phyloP scores from a whole-genome alignment of 2,113 vertebrate genomes.

The Larimichthys polyactis region DNA sequence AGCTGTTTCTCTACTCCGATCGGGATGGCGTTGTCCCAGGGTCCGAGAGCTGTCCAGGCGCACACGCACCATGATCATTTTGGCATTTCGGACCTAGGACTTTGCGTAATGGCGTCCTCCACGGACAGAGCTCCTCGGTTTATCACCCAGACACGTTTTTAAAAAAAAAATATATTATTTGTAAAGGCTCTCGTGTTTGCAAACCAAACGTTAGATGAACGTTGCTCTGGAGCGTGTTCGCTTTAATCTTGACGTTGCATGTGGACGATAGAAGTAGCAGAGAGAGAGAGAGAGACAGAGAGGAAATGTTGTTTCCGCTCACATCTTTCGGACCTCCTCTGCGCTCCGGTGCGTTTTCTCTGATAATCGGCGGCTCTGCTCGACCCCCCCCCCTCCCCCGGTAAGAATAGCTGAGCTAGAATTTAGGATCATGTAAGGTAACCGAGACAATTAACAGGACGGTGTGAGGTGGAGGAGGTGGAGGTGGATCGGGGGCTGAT shows the following conservation, averaged over 20 bases:
- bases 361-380: constrained; percentile 17
- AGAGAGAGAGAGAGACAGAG: too few species aligned
- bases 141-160: constrained; percentile 11
- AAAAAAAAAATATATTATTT: not conserved
- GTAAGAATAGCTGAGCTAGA: constrained; percentile 11
- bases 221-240: not conserved
- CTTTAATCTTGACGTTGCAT: constrained; percentile 4
- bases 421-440: constrained; percentile 32
- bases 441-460: constrained; percentile 12
- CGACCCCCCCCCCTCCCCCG: constrained; percentile 9
- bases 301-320: constrained; percentile 29
- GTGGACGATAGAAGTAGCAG: constrained; percentile 9
- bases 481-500: constrained; percentile 1
- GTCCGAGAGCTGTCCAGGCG: constrained; percentile 78
- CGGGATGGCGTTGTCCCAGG: constrained; percentile 61
- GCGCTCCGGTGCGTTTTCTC: constrained; percentile 11
- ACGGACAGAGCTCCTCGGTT: constrained; percentile 54
- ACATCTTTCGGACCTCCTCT: constrained; percentile 39
- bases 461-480: not conserved
- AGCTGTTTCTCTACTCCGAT: constrained; percentile 13
- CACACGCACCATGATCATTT: constrained; percentile 44
- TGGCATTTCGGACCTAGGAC: constrained; percentile 82
- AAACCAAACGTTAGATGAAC: not conserved
- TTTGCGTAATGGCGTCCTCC: constrained; percentile 86
- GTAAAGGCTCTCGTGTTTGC: not conserved